Percentiles rank a stretch among this genome's conserved stretches.
phyloP scores from a whole-genome alignment of 2,113 vertebrate genomes.

The Neogale vison region DNA sequence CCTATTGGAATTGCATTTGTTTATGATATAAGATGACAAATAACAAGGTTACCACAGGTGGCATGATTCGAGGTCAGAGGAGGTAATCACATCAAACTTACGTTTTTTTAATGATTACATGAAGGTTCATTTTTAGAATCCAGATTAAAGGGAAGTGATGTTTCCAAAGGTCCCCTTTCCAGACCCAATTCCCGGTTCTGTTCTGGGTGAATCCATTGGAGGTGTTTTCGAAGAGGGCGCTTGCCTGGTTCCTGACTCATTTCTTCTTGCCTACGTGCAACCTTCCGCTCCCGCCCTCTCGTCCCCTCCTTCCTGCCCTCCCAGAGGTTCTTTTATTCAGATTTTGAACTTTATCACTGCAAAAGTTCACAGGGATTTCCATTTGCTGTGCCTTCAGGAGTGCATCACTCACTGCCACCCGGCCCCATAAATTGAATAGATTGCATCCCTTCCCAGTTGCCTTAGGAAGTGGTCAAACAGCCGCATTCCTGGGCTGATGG shows the following conservation, averaged over 20 bases:
- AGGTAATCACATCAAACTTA: conserved; percentile 79
- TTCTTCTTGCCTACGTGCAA: neutral
- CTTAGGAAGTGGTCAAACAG: conserved; percentile 86
- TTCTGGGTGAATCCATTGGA: neutral
- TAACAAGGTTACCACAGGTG: conserved; percentile 81
- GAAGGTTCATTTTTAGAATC: conserved; percentile 70
- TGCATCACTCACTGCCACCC: conserved; percentile 75
- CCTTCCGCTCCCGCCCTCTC: neutral
- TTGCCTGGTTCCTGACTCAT: neutral
- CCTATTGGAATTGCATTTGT: conserved; percentile 84
- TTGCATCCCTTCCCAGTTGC: conserved; percentile 83
- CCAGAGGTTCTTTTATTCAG: conserved; percentile 60
- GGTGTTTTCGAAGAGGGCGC: neutral
- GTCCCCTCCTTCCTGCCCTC: neutral
- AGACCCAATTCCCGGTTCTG: neutral
- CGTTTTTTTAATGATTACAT: conserved; percentile 74
- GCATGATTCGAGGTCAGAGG: conserved; percentile 78
- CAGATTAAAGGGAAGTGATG: conserved; percentile 23
- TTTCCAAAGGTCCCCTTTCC: conserved; percentile 35
- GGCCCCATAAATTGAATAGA: conserved; percentile 84
- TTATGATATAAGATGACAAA: conserved; percentile 84
- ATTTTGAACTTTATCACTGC: conserved; percentile 73
- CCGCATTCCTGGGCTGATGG: conserved; percentile 86
- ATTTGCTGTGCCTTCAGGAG: conserved; percentile 77
- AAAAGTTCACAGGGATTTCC: conserved; percentile 76